Evolutionary conservation across 2,888 invertebrate genomes (phyloP).

Genomic region (Heliconius hortense): DNA sequence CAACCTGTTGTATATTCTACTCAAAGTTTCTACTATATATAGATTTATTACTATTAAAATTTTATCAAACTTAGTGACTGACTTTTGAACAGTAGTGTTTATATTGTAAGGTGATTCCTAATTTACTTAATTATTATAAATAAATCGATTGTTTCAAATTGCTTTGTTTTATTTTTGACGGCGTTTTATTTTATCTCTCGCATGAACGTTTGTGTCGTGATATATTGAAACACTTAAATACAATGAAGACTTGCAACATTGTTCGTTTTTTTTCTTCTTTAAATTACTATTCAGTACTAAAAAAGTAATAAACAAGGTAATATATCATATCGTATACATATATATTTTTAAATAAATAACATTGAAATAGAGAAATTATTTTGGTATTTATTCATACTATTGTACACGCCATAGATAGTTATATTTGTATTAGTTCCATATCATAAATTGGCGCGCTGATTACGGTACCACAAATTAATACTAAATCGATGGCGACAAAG

Average conservation of each 20-base stretch:
- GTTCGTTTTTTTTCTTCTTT: background rate
- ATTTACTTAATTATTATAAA: conserved; percentile 57
- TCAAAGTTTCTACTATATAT: conserved; percentile 28
- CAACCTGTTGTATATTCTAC: conserved; percentile 46
- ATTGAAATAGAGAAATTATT: background rate
- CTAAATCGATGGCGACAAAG: background rate
- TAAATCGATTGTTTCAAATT: conserved; percentile 70
- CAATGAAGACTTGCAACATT: background rate
- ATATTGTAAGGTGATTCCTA: conserved; percentile 56
- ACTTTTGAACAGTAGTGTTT: conserved; percentile 53
- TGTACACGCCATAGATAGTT: background rate
- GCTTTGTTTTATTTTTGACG: conserved; percentile 32
- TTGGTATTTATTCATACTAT: background rate
- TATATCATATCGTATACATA: background rate
- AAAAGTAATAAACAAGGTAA: background rate
- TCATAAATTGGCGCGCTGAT: too few relatives aligned
- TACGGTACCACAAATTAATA: background rate
- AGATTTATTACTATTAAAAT: conserved; percentile 42
- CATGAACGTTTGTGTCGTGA: background rate
- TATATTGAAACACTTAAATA: background rate
- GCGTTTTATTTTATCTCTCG: background rate
- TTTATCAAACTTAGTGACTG: conserved; percentile 46
- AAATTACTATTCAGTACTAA: background rate
- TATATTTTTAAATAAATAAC: background rate
- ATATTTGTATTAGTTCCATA: too few relatives aligned